Evolutionary conservation across 1,140 invertebrate genomes (phyloP).

Genomic region (Drosophila repleta): DNA sequence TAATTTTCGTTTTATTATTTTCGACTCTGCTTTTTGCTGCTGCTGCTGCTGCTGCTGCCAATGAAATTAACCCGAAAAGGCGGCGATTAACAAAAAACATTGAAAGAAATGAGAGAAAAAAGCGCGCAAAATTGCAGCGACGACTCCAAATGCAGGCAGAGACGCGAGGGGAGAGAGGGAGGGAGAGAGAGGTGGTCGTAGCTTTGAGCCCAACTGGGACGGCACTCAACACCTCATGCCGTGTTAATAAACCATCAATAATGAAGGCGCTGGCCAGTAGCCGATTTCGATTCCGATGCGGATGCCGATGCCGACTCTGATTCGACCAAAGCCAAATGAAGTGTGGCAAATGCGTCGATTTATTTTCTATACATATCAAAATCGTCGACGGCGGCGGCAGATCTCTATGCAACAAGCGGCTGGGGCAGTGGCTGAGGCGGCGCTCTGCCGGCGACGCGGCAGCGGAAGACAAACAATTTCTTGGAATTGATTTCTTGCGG

Average conservation of each 20-base stretch:
- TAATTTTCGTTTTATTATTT: conserved; percentile 51
- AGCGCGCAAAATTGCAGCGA: conserved; percentile 46
- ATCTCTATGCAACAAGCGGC: conserved; percentile 28
- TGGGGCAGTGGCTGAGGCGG: not conserved
- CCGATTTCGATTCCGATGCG: conserved; percentile 6
- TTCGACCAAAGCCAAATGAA: conserved; percentile 43
- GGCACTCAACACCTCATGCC: conserved; percentile 67
- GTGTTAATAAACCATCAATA: conserved; percentile 75
- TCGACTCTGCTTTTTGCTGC: conserved; percentile 14
- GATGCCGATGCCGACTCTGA: conserved; percentile 6
- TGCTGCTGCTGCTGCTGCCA: conserved; percentile 23
- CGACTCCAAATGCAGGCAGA: not conserved
- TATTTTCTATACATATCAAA: conserved; percentile 53
- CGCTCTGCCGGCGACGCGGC: conserved; percentile 25
- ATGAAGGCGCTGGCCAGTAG: conserved; percentile 34
- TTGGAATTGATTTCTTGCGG: conserved; percentile 78
- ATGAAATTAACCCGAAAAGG: conserved; percentile 49
- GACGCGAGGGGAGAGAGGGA: too few species aligned
- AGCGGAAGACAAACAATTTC: conserved; percentile 79
- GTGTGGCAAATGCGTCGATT: conserved; percentile 66
- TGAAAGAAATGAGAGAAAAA: conserved; percentile 1
- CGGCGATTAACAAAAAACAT: conserved; percentile 18
- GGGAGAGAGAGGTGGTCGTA: not conserved
- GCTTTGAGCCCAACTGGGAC: conserved; percentile 37
- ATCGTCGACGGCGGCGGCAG: conserved; percentile 13